Base-by-base conservation (phyloP, 2,888 invertebrate species). In the Oxycera nigricornis region DNA sequence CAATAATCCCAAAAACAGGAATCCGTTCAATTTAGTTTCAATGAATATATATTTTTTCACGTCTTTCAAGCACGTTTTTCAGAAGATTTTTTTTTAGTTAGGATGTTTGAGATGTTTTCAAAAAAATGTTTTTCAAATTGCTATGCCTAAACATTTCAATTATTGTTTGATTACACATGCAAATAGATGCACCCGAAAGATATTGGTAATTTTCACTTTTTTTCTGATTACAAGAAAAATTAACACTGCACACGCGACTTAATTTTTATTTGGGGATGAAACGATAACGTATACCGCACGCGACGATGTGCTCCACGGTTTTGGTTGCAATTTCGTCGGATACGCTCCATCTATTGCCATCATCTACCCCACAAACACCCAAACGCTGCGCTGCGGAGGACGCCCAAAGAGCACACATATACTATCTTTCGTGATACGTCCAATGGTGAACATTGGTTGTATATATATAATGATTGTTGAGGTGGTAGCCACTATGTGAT, bases 261-360 rank as follows among this genome's bases (percentile, higher is more conserved):
- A 28, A 22, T 31, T 55, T 52, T 14, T 20, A n/a, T n/a, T n/a
- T n/a, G 26, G 55, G 24, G 22, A 70, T 55, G 17, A 22, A 70
- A 55, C 52, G 22, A 9, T 52, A 30, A 35, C 52, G 55, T 31
- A 31, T 55, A 70, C 70, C 70, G 52, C 35, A 70, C 70, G 70
- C 70, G 70, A 70, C 70, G 52, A 52, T 30, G 52, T 50, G 70
- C 55, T 31, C 31, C 70, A 70, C 70, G 20, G 52, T 70, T 70
- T 70, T 70, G 70, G 55, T 52, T 11, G 55, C 35, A 52, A 35
- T 52, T 70, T 31, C 11, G 31, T 20, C 52, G 30, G 70, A 70
- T 30, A 70, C 39, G 70, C 70, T 70, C 70, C 70, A 70, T 70
- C 55, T 55, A 70, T 52, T 70, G 31, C 70, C 31, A 70, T 70